Percentiles rank a stretch among this genome's conserved stretches.
Evolutionary conservation across 2,797 vertebrate species (phyloP).

Genomic region (Eleutherodactylus coqui): DNA sequence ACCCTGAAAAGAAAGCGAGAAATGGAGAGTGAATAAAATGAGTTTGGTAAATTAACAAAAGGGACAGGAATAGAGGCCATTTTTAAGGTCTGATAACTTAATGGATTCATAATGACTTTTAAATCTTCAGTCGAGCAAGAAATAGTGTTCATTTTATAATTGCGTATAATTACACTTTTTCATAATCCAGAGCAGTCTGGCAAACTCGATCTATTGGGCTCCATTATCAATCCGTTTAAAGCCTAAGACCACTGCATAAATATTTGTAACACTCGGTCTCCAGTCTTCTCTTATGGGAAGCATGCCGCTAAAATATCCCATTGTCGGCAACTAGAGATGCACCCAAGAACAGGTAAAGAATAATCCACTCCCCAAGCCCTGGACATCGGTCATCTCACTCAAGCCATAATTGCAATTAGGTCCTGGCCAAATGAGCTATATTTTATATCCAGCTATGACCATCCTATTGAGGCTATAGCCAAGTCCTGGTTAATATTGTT

Average conservation of each 20-base stretch:
- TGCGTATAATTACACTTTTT: conserved; percentile 83
- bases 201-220: conserved; percentile 77
- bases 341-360: background rate
- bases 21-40: conserved; percentile 69
- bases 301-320: background rate
- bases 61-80: conserved; percentile 77
- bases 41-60: conserved; percentile 76
- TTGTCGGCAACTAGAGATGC: too few species aligned
- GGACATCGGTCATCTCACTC: background rate
- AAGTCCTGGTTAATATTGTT: too few species aligned
- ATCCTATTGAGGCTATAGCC: too few species aligned
- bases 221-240: conserved; percentile 78
- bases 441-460: too few species aligned
- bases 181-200: conserved; percentile 77
- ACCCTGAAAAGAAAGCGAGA: conserved; percentile 39
- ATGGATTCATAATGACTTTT: conserved; percentile 85
- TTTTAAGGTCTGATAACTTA: conserved; percentile 85
- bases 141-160: conserved; percentile 84
- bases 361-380: background rate
- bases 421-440: too few species aligned
- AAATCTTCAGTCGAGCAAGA: conserved; percentile 82
- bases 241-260: background rate
- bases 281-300: background rate
- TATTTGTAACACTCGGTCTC: background rate
- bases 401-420: too few species aligned